Evolutionary conservation across 2,888 invertebrate species (phyloP).

Genomic region (Oligia strigilis): DNA sequence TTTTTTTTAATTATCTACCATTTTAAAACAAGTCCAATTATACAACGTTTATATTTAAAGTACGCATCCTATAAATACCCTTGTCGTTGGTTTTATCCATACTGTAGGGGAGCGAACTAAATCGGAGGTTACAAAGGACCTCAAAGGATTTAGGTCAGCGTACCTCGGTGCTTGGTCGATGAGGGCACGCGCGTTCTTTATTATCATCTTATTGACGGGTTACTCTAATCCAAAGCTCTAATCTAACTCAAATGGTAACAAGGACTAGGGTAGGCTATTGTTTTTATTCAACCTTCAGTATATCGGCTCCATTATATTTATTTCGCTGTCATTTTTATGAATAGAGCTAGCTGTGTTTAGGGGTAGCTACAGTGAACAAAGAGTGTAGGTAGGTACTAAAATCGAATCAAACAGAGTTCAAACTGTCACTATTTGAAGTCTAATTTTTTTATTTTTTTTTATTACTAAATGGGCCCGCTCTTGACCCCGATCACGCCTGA

Average conservation of each 20-base stretch:
- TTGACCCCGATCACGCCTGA: too few relatives aligned
- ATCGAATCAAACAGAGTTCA: not conserved
- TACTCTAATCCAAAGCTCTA: not conserved
- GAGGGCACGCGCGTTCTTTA: conserved; percentile 9
- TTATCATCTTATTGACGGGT: not conserved
- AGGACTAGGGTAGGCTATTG: not conserved
- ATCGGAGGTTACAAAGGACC: conserved; percentile 28
- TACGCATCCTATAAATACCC: not conserved
- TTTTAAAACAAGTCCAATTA: not conserved
- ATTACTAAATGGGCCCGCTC: too few relatives aligned
- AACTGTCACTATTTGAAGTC: not conserved
- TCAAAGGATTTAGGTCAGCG: conserved; percentile 44
- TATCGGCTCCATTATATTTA: not conserved
- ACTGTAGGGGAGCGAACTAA: not conserved
- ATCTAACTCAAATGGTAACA: not conserved
- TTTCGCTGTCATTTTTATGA: not conserved
- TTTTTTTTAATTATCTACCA: not conserved
- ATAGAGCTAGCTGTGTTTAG: not conserved
- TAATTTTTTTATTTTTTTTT: too few relatives aligned
- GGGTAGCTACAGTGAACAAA: not conserved
- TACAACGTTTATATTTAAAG: not conserved
- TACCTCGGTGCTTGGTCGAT: conserved; percentile 35
- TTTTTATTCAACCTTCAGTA: not conserved
- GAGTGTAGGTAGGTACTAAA: not conserved
- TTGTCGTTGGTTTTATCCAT: conserved; percentile 2